Evolutionary conservation across 2,113 vertebrate genomes (phyloP).

Genomic region (Notiomystis cincta): DNA sequence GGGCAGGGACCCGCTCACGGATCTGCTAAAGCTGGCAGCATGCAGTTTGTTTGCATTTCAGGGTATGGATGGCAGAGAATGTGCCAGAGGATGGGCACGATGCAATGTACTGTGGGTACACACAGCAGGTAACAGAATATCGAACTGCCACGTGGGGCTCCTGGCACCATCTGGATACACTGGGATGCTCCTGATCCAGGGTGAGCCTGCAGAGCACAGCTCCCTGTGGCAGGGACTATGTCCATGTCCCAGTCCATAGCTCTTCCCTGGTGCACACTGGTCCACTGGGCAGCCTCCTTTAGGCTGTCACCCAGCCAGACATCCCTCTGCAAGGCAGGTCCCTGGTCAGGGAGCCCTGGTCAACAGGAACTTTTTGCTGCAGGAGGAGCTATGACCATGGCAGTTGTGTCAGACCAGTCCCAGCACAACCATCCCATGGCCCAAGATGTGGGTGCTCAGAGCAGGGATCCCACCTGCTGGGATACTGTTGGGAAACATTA

Average conservation of each 20-base stretch:
- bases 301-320: rapidly evolving
- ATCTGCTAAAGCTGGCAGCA: rapidly evolving
- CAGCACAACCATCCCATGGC: not conserved
- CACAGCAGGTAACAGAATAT: rapidly evolving
- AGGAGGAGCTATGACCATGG: rapidly evolving
- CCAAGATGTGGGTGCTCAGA: not conserved
- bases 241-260: rapidly evolving
- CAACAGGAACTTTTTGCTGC: not conserved
- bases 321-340: not conserved
- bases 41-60: not conserved
- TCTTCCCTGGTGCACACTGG: not conserved
- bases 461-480: not conserved
- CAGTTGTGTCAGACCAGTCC: not conserved
- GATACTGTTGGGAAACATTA: not conserved
- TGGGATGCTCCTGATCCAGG: not conserved
- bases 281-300: not conserved
- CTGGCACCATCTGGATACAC: not conserved
- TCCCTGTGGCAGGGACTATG: rapidly evolving
- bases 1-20: not conserved
- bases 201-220: not conserved
- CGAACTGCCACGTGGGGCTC: rapidly evolving
- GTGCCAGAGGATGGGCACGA: not conserved
- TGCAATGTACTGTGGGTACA: not conserved
- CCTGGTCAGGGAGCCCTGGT: not conserved
- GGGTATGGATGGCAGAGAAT: not conserved